Percentiles rank a stretch among this genome's conserved stretches.
Evolutionary conservation across 2,797 vertebrate genomes (phyloP).

Genomic region (Pseudochirops corinnae): DNA sequence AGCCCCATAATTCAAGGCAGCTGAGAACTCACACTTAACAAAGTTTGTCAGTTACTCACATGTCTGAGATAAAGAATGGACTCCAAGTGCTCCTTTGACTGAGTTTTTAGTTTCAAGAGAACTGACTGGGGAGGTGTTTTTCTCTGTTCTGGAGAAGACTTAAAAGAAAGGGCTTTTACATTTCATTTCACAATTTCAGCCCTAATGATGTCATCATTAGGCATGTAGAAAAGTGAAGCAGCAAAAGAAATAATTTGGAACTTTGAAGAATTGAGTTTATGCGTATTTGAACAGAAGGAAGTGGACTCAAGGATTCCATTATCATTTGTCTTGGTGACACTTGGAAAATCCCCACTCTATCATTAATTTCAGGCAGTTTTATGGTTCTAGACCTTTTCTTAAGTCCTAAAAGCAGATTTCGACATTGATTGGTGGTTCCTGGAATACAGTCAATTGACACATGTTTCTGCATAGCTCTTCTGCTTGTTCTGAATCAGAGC

Average conservation of each 20-base stretch:
- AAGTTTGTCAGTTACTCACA: conserved; percentile 53
- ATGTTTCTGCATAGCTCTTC: background rate
- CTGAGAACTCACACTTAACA: background rate
- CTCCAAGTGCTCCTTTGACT: background rate
- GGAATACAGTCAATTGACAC: fast-evolving
- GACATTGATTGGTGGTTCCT: fast-evolving
- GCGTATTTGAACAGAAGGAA: background rate
- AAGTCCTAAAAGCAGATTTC: background rate
- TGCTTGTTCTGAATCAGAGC: background rate
- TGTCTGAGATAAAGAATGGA: background rate
- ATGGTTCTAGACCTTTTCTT: background rate
- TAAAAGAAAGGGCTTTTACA: background rate
- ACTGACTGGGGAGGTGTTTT: background rate
- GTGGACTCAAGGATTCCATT: background rate
- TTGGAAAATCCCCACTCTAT: background rate
- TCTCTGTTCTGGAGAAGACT: conserved; percentile 11
- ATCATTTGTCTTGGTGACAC: background rate
- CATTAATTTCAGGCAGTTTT: background rate
- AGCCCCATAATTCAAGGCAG: background rate
- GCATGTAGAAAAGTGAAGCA: conserved; percentile 13
- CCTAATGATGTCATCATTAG: conserved; percentile 42
- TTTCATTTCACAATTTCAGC: conserved; percentile 9
- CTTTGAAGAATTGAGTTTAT: background rate
- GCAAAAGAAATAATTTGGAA: background rate
- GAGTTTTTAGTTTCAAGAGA: background rate